Base-by-base conservation (phyloP, 2,113 vertebrate species). In the Sylvilagus bachmani region DNA sequence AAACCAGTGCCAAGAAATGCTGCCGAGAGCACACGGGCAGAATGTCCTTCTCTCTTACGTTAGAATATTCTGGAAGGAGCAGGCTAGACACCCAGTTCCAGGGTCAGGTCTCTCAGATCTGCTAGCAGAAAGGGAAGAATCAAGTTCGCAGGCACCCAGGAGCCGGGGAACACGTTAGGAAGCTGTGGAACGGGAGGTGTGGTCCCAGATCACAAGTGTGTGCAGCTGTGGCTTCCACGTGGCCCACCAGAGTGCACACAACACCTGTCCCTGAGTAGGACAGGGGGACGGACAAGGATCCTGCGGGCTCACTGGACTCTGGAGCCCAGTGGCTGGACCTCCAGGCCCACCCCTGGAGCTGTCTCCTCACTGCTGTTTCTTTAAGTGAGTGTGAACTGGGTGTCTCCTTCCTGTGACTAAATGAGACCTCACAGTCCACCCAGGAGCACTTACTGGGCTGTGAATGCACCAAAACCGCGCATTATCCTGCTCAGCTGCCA, bases 1-100 rank as follows among this genome's bases (percentile, higher is more conserved):
- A 90, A 94, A 97, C 83, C 55, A 94, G 25, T 86, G 61, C 51
- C 36, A 93, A 90, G 17, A 95, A 73, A 64, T 2, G 38, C 75
- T 16, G 61, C 79, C 81, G 75, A 93, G 93, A 86, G 33, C 14
- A 6, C 87, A 31, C 74, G 86, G 27, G 33, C 5, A 1, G 8
- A 62, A 86, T 31, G 66, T 36, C 92, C 51, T 95, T 33, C 82
- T 80, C 53, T 66, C 29, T 62, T 86, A 3, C 31, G 84, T 86
- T 90, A 71, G 90, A 85, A 66, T 29, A n/a, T 58, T 85, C 70
- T 86, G 69, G 58, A 83, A 91, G 13, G 27, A 95, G 81, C 4
- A 36, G n/a, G 5, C 7, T 61, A 93, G 73, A 61, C 1, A 93
- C 5, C 36, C 3, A 11, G 67, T 88, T 85, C 74, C 62, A 51